A percentile compares a stretch with the other conserved stretches of the same genome.
These are phyloP conservation scores for Drosophila hydei DNA, from an alignment of 1,140 invertebrate species.

Conservation along the genomic window DNA sequence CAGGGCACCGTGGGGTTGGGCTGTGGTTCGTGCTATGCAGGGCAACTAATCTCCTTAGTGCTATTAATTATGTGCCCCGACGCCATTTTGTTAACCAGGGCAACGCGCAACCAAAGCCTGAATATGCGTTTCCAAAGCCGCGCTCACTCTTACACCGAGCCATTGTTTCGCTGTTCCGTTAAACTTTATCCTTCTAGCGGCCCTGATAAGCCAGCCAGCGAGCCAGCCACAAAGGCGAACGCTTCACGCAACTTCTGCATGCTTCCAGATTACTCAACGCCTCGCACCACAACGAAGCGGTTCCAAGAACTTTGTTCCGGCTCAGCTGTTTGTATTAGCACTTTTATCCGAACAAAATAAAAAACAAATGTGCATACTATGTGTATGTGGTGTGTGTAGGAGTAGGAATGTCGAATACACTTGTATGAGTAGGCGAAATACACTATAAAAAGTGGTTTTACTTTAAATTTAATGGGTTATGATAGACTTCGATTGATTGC, in stretches of 20 bases:
- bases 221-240: slow-evolving; percentile 36
- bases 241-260: slow-evolving; percentile 38
- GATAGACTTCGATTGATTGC: too few species aligned
- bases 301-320: neutral
- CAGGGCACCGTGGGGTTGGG: neutral
- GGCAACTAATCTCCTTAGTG: slow-evolving; percentile 62
- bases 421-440: neutral
- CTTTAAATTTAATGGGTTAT: too few species aligned
- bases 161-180: slow-evolving; percentile 22
- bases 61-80: slow-evolving; percentile 62
- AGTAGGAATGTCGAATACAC: too few species aligned
- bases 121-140: neutral
- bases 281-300: neutral
- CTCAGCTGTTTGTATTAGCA: slow-evolving; percentile 14
- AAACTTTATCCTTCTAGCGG: slow-evolving; percentile 47
- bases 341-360: slow-evolving; percentile 16
- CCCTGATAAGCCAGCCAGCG: slow-evolving; percentile 46
- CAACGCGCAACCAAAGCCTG: neutral
- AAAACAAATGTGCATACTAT: slow-evolving; percentile 2
- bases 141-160: neutral
- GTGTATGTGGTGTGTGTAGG: too few species aligned
- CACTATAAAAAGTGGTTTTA: neutral
- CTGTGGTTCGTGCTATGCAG: slow-evolving; percentile 34
- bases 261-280: slow-evolving; percentile 14
- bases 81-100: slow-evolving; percentile 55